These are phyloP conservation scores for Temnothorax nylanderi DNA, from an alignment of 1,140 invertebrate genomes.

Conservation along the genomic window DNA sequence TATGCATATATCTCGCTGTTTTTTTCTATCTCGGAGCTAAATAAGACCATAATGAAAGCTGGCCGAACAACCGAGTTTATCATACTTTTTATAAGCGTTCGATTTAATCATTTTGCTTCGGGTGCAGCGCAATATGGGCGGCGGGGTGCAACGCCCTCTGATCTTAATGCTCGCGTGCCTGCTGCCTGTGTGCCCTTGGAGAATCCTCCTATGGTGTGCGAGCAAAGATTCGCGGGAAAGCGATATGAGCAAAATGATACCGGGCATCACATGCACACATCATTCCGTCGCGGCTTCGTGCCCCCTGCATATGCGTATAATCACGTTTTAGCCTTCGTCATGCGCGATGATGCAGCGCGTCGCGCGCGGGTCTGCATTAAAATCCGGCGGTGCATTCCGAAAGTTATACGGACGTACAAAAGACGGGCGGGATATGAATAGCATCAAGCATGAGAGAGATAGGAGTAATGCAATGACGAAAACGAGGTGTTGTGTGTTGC, in stretches of 20 bases:
- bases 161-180: constrained; percentile 45
- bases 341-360: constrained; percentile 39
- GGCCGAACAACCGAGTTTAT: not conserved
- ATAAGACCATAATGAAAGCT: constrained; percentile 15
- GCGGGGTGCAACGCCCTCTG: constrained; percentile 63
- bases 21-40: not conserved
- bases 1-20: not conserved
- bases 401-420: constrained; percentile 18
- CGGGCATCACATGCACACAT: constrained; percentile 7
- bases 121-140: not conserved
- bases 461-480: not conserved
- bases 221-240: constrained; percentile 28
- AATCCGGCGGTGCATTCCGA: constrained; percentile 17
- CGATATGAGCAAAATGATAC: constrained; percentile 13
- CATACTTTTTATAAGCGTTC: not conserved
- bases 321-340: constrained; percentile 47
- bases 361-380: constrained; percentile 35
- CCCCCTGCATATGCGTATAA: constrained; percentile 4
- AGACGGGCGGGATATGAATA: not conserved
- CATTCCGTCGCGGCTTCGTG: not conserved
- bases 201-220: constrained; percentile 7
- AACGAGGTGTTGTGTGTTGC: not conserved
- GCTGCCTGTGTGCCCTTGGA: constrained; percentile 66
- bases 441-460: not conserved
- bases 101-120: constrained; percentile 36